Base-by-base conservation (phyloP, 2,888 invertebrate species). In the Leptopilina myrica region DNA sequence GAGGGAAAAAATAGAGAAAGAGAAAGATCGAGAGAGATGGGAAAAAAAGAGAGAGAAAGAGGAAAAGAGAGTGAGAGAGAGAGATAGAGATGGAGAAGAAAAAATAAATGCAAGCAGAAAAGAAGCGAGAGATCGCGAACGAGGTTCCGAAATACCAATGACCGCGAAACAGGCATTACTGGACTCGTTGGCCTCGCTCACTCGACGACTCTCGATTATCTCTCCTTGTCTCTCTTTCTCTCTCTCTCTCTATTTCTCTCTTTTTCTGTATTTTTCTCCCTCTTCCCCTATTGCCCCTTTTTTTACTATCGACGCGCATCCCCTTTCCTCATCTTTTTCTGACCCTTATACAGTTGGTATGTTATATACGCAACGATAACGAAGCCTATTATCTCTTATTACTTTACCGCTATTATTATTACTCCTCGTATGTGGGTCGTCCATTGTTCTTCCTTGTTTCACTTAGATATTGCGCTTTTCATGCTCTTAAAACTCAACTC, bases 351-450 rank as follows among this genome's bases (percentile, higher is more conserved):
- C 26, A 8, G 1, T 33, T 33, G 12, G 20, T 8, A 26, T 49
- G 49, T n/a, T 69, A 26, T 69, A 26, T 69, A 53, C 53, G 9
- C 81, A 78, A 77, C 85, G 86, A 86, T 86, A 86, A 86, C 83
- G 81, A 84, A 82, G 80, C 77, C 82, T 80, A 86, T 86, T 86
- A 86, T 85, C 84, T 84, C 81, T 86, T 77, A 83, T 86, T 84
- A 85, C 83, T 85, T 86, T 85, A 80, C 76, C 80, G 80, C 80
- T 80, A 79, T 82, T 86, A 78, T 86, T 86, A 83, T 85, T 87
- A 86, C 82, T 81, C 79, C 76, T 80, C 69, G 79, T 65, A 81
- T 83, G 80, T 83, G 79, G 84, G 84, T 82, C 83, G 78, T 75
- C 77, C 83, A 81, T 82, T 82, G 82, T 83, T 83, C 80, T 79